phyloP scores from a whole-genome alignment of 2,888 invertebrate species.

The Sympetrum striolatum region DNA sequence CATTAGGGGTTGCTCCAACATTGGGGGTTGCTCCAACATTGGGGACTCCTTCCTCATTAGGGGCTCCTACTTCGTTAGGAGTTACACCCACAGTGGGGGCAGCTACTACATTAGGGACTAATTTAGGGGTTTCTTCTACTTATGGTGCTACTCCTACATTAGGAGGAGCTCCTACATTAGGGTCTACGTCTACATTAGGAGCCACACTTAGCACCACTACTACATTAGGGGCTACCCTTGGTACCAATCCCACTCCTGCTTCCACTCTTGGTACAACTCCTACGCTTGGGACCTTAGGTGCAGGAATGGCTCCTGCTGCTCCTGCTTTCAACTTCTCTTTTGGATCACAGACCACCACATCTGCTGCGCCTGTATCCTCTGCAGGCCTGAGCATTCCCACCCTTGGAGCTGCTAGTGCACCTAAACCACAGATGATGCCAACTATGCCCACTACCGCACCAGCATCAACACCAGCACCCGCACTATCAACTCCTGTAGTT shows the following conservation, averaged over 20 bases:
- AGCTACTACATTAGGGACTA: too few relatives aligned
- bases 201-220: too few relatives aligned
- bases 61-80: too few relatives aligned
- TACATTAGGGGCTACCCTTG: not conserved
- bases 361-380: not conserved
- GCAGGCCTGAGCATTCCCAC: not conserved
- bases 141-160: too few relatives aligned
- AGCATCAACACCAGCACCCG: slow-evolving; percentile 54
- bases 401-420: not conserved
- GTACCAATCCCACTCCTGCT: not conserved
- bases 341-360: not conserved
- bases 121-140: too few relatives aligned
- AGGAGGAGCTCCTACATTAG: too few relatives aligned
- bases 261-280: not conserved
- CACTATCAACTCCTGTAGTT: slow-evolving; percentile 54
- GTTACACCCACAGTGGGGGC: too few relatives aligned
- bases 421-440: not conserved
- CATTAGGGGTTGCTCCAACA: too few relatives aligned
- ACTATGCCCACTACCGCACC: slow-evolving; percentile 28
- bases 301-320: not conserved
- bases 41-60: too few relatives aligned
- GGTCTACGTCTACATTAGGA: too few relatives aligned
- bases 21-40: too few relatives aligned
- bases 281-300: not conserved
- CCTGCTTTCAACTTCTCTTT: not conserved